Percentiles rank a stretch among this genome's conserved stretches.
Conservation (phyloP, 2,888 invertebrate genomes). For the Eupithecia abbreviata region DNA sequence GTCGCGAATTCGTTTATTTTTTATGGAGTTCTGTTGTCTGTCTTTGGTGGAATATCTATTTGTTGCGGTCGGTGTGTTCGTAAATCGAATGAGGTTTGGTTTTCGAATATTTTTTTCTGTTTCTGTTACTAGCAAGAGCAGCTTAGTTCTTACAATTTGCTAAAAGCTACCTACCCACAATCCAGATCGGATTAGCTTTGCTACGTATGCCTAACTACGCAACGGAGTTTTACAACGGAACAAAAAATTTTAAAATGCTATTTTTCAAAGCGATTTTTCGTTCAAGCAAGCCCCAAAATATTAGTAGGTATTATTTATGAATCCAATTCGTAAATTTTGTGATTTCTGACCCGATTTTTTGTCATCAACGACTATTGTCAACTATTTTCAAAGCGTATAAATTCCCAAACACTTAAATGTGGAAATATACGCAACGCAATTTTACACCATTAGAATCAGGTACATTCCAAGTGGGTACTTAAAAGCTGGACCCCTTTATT, state of each 20-base stretch:
- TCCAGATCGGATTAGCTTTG: neutral
- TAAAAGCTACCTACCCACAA: neutral
- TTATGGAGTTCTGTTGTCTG: slow-evolving; percentile 41
- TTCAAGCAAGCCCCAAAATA: neutral
- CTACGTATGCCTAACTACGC: neutral
- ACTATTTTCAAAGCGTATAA: neutral
- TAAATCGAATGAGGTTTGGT: slow-evolving; percentile 32
- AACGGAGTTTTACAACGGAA: no score
- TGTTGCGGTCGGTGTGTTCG: slow-evolving; percentile 27
- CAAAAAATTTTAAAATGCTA: neutral
- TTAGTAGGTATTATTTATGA: no score
- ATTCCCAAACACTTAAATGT: neutral
- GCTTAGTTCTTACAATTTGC: neutral
- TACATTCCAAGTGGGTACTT: neutral
- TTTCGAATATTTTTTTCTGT: neutral
- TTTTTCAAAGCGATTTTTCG: neutral
- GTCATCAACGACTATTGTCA: neutral
- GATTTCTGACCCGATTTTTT: neutral
- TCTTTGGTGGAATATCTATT: slow-evolving; percentile 24
- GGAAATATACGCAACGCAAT: neutral
- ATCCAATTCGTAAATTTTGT: neutral
- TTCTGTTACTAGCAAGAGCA: neutral
- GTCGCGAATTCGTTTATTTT: slow-evolving; percentile 48
- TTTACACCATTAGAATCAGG: neutral
- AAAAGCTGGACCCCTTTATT: slow-evolving; percentile 15